Conservation (phyloP, 2,888 invertebrate genomes). For the Sminthurinus aureus region DNA sequence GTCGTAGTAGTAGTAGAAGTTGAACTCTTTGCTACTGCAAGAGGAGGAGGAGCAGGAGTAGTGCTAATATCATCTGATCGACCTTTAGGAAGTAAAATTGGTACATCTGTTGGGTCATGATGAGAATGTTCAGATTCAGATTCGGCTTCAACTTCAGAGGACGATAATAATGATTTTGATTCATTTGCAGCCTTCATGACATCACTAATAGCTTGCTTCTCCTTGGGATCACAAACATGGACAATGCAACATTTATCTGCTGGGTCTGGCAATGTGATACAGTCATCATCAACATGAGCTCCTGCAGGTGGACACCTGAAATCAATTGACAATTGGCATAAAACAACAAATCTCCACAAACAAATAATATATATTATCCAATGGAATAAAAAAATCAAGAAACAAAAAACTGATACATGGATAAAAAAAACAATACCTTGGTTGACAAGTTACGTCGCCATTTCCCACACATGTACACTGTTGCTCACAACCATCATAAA, state of each 20-base stretch:
- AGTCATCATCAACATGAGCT: slow-evolving; percentile 68
- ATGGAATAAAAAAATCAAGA: background rate
- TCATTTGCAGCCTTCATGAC: slow-evolving; percentile 58
- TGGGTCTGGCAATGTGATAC: slow-evolving; percentile 82
- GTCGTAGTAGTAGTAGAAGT: slow-evolving; percentile 20
- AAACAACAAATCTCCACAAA: background rate
- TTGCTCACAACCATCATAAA: slow-evolving; percentile 82
- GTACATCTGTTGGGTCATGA: background rate
- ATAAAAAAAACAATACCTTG: slow-evolving; percentile 68
- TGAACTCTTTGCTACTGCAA: background rate
- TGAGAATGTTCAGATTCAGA: no score
- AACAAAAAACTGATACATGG: background rate
- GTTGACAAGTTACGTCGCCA: slow-evolving; percentile 77
- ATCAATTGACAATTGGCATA: background rate
- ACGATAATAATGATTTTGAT: background rate
- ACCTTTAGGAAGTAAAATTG: slow-evolving; percentile 15
- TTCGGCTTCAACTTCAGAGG: no score
- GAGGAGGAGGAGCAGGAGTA: slow-evolving; percentile 30
- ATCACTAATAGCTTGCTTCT: slow-evolving; percentile 54
- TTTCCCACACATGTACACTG: slow-evolving; percentile 78
- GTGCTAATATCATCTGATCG: slow-evolving; percentile 27
- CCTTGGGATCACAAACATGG: slow-evolving; percentile 73
- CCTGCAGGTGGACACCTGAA: slow-evolving; percentile 59
- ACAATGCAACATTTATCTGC: slow-evolving; percentile 85
- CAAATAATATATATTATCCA: background rate